A percentile compares a stretch with the other conserved stretches of the same genome.
These are phyloP conservation scores for Xanthorhoe designata DNA, from an alignment of 2,888 invertebrate genomes.

Conservation along the genomic window DNA sequence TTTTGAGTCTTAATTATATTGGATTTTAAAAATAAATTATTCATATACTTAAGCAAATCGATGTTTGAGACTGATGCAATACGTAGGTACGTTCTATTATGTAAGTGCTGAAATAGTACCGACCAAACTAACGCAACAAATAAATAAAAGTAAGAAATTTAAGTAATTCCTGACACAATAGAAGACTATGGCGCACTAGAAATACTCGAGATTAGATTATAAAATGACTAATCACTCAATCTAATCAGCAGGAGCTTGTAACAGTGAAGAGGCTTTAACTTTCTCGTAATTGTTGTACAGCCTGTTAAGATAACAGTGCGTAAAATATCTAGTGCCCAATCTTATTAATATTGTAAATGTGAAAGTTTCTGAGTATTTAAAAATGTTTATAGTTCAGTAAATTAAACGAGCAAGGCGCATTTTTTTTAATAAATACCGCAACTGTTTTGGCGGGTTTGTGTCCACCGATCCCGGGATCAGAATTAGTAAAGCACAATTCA, in stretches of 20 bases:
- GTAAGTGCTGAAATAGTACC: background rate
- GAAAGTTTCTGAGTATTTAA: too few relatives aligned
- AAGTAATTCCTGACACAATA: slow-evolving; percentile 16
- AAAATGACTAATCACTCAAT: slow-evolving; percentile 28
- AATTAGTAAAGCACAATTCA: too few relatives aligned
- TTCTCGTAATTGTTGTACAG: slow-evolving; percentile 13
- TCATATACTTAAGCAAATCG: background rate
- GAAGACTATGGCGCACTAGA: slow-evolving; percentile 16
- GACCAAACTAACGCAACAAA: background rate
- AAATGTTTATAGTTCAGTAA: too few relatives aligned
- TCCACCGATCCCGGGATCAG: too few relatives aligned
- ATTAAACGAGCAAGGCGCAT: too few relatives aligned
- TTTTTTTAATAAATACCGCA: too few relatives aligned
- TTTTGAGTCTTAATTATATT: background rate
- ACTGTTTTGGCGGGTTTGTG: too few relatives aligned
- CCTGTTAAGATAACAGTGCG: background rate
- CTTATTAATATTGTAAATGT: too few relatives aligned
- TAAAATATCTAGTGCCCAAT: too few relatives aligned
- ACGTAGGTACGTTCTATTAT: background rate
- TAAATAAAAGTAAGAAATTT: slow-evolving; percentile 2
- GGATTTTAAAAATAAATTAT: background rate
- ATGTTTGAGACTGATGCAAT: background rate
- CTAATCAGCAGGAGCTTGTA: slow-evolving; percentile 28
- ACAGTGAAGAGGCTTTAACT: slow-evolving; percentile 15
- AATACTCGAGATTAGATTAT: slow-evolving; percentile 27